Percentiles rank a stretch among this genome's conserved stretches.
Evolutionary conservation across 2,113 vertebrate genomes (phyloP).

Genomic region (Ciconia maguari): DNA sequence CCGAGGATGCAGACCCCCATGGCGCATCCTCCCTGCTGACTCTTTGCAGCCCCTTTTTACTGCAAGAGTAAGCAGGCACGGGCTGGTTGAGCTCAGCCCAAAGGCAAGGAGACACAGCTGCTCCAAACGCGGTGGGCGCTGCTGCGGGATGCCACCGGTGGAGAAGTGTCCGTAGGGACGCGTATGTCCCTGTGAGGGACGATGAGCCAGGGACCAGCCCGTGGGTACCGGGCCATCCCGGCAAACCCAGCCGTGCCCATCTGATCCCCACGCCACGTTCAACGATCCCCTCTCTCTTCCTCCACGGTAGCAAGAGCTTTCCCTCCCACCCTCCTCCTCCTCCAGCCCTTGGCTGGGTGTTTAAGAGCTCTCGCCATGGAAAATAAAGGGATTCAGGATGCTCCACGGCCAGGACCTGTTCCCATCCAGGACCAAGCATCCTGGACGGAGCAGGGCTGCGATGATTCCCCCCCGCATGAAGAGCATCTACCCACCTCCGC

Average conservation of each 20-base stretch:
- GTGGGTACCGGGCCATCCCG: not conserved
- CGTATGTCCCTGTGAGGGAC: rapidly evolving
- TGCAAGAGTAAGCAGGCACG: not conserved
- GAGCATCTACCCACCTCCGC: not conserved
- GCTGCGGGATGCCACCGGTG: not conserved
- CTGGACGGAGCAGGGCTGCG: not conserved
- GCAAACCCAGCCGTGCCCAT: not conserved
- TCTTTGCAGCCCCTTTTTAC: not conserved
- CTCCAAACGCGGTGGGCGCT: too few species aligned
- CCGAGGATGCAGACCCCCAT: not conserved
- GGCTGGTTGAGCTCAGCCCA: not conserved
- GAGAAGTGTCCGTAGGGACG: not conserved
- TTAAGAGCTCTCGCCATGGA: not conserved
- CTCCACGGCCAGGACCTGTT: not conserved
- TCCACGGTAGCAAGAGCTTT: not conserved
- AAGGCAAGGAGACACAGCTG: not conserved
- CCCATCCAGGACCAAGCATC: not conserved
- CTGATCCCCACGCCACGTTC: rapidly evolving
- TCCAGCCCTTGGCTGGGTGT: not conserved
- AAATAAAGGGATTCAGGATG: not conserved
- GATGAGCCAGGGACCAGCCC: rapidly evolving
- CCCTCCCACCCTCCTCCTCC: not conserved
- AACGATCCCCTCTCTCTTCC: not conserved
- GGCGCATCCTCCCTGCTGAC: not conserved
- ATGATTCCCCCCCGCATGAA: rapidly evolving